phyloP scores from a whole-genome alignment of 2,888 invertebrate species.

The Tipula vernalis region DNA sequence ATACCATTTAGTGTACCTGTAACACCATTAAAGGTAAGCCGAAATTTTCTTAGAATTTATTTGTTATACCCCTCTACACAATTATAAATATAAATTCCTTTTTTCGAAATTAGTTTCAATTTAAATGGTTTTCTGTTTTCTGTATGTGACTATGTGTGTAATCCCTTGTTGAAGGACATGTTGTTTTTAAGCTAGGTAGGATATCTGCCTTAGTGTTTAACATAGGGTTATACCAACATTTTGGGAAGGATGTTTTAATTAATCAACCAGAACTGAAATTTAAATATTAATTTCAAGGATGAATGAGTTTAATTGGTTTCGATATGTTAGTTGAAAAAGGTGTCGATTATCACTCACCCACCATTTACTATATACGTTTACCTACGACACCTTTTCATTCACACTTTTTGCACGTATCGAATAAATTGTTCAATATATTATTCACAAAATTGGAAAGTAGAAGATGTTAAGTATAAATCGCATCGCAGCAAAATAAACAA shows the following conservation, averaged over 20 bases:
- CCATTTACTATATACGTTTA: too few relatives aligned
- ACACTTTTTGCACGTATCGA: too few relatives aligned
- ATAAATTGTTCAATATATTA: too few relatives aligned
- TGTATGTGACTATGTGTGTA: neutral
- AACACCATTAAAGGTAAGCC: neutral
- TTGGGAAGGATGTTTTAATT: neutral
- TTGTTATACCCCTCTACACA: neutral
- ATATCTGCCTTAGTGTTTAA: neutral
- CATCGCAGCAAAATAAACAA: too few relatives aligned
- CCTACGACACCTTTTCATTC: too few relatives aligned
- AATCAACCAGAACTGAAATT: neutral
- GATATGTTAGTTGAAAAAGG: neutral
- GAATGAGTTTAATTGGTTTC: neutral
- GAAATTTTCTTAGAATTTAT: neutral
- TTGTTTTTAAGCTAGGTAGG: neutral
- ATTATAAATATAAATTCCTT: neutral
- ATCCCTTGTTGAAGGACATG: neutral
- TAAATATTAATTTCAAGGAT: neutral
- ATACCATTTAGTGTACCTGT: neutral
- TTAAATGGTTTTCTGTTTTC: neutral
- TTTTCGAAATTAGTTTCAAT: neutral
- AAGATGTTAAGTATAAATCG: too few relatives aligned
- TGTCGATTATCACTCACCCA: too few relatives aligned
- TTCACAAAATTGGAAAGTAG: too few relatives aligned
- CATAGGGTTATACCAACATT: neutral